These are phyloP conservation scores for Drosophila paucipuncta DNA, from an alignment of 2,888 invertebrate genomes.

Conservation along the genomic window DNA sequence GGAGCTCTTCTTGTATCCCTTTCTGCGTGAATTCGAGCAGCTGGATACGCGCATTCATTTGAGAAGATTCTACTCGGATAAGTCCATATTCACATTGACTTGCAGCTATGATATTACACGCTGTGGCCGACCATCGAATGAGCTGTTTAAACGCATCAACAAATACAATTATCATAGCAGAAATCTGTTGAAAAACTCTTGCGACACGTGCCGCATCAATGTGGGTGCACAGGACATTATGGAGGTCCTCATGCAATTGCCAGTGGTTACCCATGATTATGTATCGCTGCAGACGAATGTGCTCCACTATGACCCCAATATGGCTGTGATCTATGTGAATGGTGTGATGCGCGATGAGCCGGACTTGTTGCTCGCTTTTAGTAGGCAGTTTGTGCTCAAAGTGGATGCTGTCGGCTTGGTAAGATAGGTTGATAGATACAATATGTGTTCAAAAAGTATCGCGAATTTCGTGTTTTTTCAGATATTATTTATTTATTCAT, in stretches of 20 bases:
- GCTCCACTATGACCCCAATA: constrained; percentile 49
- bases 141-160: constrained; percentile 71
- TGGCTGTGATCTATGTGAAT: constrained; percentile 46
- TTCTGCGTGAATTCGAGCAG: constrained; percentile 73
- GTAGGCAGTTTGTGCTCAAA: constrained; percentile 63
- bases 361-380: constrained; percentile 57
- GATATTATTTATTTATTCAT: no score
- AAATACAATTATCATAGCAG: constrained; percentile 72
- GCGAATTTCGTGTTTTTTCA: no score
- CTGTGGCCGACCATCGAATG: constrained; percentile 28
- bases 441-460: no score
- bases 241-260: constrained; percentile 72
- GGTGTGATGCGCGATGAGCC: constrained; percentile 61
- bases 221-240: constrained; percentile 75
- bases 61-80: constrained; percentile 50
- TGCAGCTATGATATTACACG: constrained; percentile 69
- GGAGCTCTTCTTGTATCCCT: constrained; percentile 74
- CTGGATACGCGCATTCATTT: constrained; percentile 62
- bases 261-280: constrained; percentile 73
- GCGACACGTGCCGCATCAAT: constrained; percentile 63
- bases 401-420: constrained; percentile 43
- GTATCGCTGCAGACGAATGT: constrained; percentile 76
- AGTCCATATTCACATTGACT: constrained; percentile 79
- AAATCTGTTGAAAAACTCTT: constrained; percentile 69
- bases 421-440: not conserved